Evolutionary conservation across 2,888 invertebrate genomes (phyloP), one percentile per base, ranked within the genome.

Genomic region (Drosophila anomelani): DNA sequence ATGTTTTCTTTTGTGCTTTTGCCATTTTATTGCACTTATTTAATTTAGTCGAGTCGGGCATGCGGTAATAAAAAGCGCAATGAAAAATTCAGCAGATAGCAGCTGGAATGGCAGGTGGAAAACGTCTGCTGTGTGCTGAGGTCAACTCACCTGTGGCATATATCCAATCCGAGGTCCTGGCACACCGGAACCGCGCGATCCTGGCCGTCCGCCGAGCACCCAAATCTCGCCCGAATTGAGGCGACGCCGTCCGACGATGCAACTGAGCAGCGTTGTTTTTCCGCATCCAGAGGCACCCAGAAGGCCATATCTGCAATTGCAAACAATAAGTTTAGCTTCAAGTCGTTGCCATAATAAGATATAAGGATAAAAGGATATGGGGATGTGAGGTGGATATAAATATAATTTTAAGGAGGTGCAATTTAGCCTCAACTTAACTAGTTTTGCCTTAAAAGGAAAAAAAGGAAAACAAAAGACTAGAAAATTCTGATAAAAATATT

Each of bases 211-310:
- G 12, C 97, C 98, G 38, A 98, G 94, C 7, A 97, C 97, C 95
- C 96, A 96, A 74, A 98, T 95, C 91, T 96, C 96, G 6, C 98
- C 98, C 2, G 95, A 94, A 92, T 97, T 96, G 67, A 97, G 93
- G 77, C 95, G 93, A 80, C 97, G 93, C 79, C 97, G 93, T 2
- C 98, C 98, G 4, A 98, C 96, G 71, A 97, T 96, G 91, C 97
- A 97, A 71, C 96, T 95, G 0, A 98, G 94, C 8, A 98, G 93
- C 0, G 98, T 98, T 0, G 98, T 98, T 92, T 98, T 98, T 0
- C 97, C 97, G 91, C 98, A 98, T 0, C 98, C 98, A 80, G 97
- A 97, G 0, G 98, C 97, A 20, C 98, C 98, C 43, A 98, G 93
- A 0, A 98, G 94, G 76, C 97, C 97, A 90, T 98, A 98, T 88